These are phyloP conservation scores for Rhynchotus rufescens DNA, from an alignment of 2,797 vertebrate genomes.

Conservation along the genomic window DNA sequence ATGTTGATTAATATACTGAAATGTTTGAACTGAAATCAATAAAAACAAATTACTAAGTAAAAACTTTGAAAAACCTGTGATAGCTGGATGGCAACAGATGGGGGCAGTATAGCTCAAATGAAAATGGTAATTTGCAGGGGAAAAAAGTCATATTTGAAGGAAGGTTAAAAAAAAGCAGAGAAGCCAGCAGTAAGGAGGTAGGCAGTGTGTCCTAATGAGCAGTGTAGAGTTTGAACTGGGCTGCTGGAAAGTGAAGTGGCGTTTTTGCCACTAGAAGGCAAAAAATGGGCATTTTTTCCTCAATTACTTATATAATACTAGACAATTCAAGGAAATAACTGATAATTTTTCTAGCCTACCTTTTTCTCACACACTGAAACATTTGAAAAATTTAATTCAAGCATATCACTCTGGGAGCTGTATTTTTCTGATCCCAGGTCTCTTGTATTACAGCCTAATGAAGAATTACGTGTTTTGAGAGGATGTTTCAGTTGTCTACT, in stretches of 20 bases:
- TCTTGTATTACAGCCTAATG: not conserved
- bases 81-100: not conserved
- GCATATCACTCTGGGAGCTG: not conserved
- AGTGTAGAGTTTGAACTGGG: not conserved
- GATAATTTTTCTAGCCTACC: not conserved
- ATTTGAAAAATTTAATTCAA: not conserved
- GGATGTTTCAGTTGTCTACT: not conserved
- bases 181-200: not conserved
- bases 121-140: not conserved
- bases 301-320: not conserved
- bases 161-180: not conserved
- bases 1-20: not conserved
- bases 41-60: not conserved
- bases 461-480: not conserved
- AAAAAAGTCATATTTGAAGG: not conserved
- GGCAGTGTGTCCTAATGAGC: not conserved
- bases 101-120: not conserved
- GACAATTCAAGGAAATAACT: not conserved
- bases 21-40: not conserved
- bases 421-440: not conserved
- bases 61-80: not conserved
- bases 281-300: too few relatives aligned
- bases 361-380: not conserved
- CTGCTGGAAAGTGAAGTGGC: not conserved
- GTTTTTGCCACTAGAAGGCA: not conserved